phyloP scores from a whole-genome alignment of 2,113 vertebrate genomes.

The Excalfactoria chinensis region DNA sequence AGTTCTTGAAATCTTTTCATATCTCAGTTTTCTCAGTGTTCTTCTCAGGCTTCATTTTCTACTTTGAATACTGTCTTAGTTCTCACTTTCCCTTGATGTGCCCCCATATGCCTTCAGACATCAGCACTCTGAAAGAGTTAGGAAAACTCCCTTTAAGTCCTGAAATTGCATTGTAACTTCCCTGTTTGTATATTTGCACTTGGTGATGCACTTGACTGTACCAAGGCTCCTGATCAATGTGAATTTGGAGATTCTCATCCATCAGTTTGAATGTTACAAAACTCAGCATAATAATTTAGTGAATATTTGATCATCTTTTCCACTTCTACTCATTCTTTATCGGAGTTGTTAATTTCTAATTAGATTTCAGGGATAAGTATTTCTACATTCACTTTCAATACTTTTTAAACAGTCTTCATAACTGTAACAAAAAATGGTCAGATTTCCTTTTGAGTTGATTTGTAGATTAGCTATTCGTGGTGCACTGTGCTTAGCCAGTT shows the following conservation, averaged over 20 bases:
- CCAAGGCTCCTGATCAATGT: neutral
- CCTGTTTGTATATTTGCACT: neutral
- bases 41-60: neutral
- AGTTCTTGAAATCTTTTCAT: neutral
- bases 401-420: neutral
- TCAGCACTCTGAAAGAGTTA: neutral
- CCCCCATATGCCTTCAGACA: neutral
- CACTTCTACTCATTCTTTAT: neutral
- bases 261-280: neutral
- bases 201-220: neutral
- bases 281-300: neutral
- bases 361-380: neutral
- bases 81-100: neutral
- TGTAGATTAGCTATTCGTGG: neutral
- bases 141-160: neutral
- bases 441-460: neutral
- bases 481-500: neutral
- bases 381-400: neutral
- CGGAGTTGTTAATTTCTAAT: neutral
- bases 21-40: neutral
- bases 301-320: neutral
- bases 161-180: neutral
- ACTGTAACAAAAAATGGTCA: neutral
- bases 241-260: neutral
- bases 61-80: neutral